Conservation (phyloP, 2,888 invertebrate genomes). For the Deladenus siricidicola region DNA sequence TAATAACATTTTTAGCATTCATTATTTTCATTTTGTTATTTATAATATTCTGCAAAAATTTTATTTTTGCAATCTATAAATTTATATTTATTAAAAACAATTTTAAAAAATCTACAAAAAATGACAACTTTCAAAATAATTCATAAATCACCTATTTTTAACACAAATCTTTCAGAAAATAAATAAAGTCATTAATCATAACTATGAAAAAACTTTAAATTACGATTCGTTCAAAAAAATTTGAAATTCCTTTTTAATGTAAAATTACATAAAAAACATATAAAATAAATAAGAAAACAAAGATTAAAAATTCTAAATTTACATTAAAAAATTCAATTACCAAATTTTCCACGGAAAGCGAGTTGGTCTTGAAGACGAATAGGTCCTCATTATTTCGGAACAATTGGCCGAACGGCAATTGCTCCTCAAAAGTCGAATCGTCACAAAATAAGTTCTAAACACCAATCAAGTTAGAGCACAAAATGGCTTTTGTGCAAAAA, state of each 20-base stretch:
- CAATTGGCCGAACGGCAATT: slow-evolving; percentile 30
- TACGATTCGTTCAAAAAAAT: background rate
- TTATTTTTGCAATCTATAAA: no score
- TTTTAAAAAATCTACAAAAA: no score
- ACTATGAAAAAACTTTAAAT: background rate
- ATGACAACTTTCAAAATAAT: no score
- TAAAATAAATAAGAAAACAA: background rate
- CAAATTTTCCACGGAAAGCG: slow-evolving; percentile 40
- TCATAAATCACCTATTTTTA: no score
- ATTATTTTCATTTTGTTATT: no score
- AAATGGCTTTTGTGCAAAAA: background rate
- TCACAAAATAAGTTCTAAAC: slow-evolving; percentile 23
- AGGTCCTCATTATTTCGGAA: slow-evolving; percentile 40
- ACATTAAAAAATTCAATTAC: slow-evolving; percentile 10
- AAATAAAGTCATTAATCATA: background rate
- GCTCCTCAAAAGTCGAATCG: slow-evolving; percentile 34
- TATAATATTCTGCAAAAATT: no score
- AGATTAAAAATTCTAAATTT: background rate
- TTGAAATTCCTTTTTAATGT: no score
- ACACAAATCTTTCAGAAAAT: no score
- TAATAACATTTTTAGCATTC: no score
- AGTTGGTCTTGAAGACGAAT: slow-evolving; percentile 41
- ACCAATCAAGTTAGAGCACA: background rate
- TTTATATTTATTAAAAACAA: no score
- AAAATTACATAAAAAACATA: background rate